Base-by-base conservation (phyloP, 2,888 invertebrate genomes). In the Oscheius sp. region DNA sequence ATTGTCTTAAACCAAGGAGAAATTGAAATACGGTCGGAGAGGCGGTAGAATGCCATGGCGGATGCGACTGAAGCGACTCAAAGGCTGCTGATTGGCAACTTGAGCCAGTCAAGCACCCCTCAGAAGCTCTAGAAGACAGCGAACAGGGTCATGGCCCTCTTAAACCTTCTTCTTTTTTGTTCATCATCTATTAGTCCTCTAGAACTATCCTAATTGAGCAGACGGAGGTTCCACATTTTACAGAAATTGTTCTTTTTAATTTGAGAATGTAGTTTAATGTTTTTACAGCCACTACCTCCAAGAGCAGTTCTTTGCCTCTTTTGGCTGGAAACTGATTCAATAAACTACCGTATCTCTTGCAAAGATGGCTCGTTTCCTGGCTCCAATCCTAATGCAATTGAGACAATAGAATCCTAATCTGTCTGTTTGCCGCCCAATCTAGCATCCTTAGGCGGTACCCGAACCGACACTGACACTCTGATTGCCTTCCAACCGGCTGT, bases 321-420 rank as follows among this genome's bases (percentile, higher is more conserved):
- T 31, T 46, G 17, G 48, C 48, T 48, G 61, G n/a, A n/a, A 17
- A 25, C 27, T 61, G 42, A 64, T 64, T 10, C 25, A 50, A 63
- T 68, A 50, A 61, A 15, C 69, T 52, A 63, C 69, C 61, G 52
- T 61, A 52, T 39, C 23, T 63, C 31, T 37, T 39, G n/a, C n/a
- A n/a, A 45, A 66, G 66, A 50, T 66, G 68, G 48, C 68, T 68
- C 61, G 52, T 68, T 68, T 61, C 61, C n/a, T 31, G 61, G 68
- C 68, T 68, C 58, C 61, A 68, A 68, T 68, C 68, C 50, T 68
- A 68, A 68, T 68, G 34, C 23, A 33, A 68, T 68, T 50, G 58
- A 68, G 68, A 68, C 68, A 68, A 68, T 68, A 48, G 68, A 45
- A 46, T 42, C 46, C 66, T 55, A 66, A 66, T 66, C 66, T 55